Evolutionary conservation across 2,888 invertebrate genomes (phyloP), one percentile per base, ranked within the genome.

Genomic region (Mycogona germanica): DNA sequence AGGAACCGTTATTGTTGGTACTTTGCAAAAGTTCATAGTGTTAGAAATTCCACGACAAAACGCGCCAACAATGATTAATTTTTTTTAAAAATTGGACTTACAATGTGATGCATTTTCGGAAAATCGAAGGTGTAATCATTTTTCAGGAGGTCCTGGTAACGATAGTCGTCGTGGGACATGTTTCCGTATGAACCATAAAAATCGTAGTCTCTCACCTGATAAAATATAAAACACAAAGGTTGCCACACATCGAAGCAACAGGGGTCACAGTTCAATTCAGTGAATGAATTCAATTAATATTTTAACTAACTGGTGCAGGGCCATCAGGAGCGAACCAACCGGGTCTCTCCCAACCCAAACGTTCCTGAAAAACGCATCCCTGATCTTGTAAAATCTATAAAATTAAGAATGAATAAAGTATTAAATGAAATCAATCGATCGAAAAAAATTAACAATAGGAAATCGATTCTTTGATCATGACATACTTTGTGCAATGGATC

Each of bases 341-440:
- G 0, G 92, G 89, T 57, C 89, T 72, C 67, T 92, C 92, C 85
- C 87, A 91, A 0, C 91, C 86, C 48, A 82, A 84, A 6, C 85
- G 76, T 63, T 87, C 81, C 67, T 92, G 87, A 83, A 87, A 92
- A 26, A 91, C 81, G 0, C 89, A 91, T 1, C 89, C 89, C 51
- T 76, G 76, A 12, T 80, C 76, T 19, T 84, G 71, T 63, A 91
- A 71, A 62, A 78, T 74, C 74, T 83, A 51, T 17, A 45, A 3
- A 44, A n/a, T 21, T 21, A 19, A 44, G 25, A 23, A 44, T 23
- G 3, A 44, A 44, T 6, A 14, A 14, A 25, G 19, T 9, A 23
- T 19, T 44, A 23, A 44, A 23, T 19, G 25, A 21, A 41, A 9
- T 41, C 41, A 14, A 41, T 41, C 12, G 9, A 35, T 35, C 35